Base-by-base conservation (phyloP, 64 coral and sea anemone species). In the Acropora tenuis region DNA sequence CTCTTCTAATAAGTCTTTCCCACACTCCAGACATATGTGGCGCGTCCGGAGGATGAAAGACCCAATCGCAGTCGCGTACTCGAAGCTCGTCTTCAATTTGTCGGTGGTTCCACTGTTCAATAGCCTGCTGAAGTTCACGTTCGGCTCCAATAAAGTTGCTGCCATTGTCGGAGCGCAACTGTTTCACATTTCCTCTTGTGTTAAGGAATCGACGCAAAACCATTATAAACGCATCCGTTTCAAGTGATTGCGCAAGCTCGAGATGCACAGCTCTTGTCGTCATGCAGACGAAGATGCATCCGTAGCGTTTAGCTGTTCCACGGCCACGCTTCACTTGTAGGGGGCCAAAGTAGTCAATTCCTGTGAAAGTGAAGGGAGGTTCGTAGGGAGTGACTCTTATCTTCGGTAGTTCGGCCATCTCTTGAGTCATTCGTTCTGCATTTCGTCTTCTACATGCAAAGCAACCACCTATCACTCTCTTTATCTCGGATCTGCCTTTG, bases 21-120 rank as follows among this genome's bases (percentile, higher is more conserved):
- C 93, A 95, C 3, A 88, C 93, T 75, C 93, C 82, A 16, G 88
- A 90, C 93, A 91, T 95, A 75, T 95, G 75, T 3, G 88, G 18
- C 2, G 93, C 88, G 11, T 58, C 93, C 45, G 88, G 88, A 3
- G 93, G 80, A 41, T 94, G 87, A 69, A 94, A 94, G 2, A 89
- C 66, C 93, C 93, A 94, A 3, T 83, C 55, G 65, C 93, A 94
- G 9, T 81, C 93, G 7, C 83, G 13, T 46, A 79, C 19, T 13
- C 43, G 17, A 6, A 90, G 8, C 40, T 94, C 79, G 0, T 19
- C 18, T 72, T 47, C 76, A 19, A 82, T 58, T 46, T 77, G 50
- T 0, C 9, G 12, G 9, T 83, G 5, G 8, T 92, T 42, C 58
- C 50, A 72, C 43, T 57, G 19, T 5, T 90, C 8, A 2, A 95